A percentile compares a stretch with the other conserved stretches of the same genome.
phyloP scores from a whole-genome alignment of 1,140 invertebrate genomes.

The Phocides pigmalion region DNA sequence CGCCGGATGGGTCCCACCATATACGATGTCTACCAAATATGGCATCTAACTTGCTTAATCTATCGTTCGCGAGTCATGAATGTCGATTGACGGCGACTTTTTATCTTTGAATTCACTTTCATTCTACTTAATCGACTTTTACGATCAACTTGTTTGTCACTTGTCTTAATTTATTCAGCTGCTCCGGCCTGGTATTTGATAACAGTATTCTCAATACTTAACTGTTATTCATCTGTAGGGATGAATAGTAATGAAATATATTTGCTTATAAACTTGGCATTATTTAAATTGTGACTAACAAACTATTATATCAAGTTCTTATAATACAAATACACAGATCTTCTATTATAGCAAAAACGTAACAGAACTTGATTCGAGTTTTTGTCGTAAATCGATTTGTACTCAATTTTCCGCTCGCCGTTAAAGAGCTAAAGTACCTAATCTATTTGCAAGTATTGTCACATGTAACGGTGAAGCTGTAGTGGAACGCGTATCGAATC shows the following conservation, averaged over 20 bases:
- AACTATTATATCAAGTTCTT: not conserved
- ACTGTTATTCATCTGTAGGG: not conserved
- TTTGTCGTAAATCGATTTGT: slow-evolving; percentile 48
- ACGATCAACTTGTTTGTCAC: slow-evolving; percentile 14
- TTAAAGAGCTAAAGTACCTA: slow-evolving; percentile 40
- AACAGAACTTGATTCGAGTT: slow-evolving; percentile 23
- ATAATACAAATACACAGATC: slow-evolving; percentile 11
- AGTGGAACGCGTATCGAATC: slow-evolving; percentile 69
- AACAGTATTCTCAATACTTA: slow-evolving; percentile 1
- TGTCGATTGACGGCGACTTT: slow-evolving; percentile 1
- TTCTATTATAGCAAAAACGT: slow-evolving; percentile 12
- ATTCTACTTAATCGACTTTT: slow-evolving; percentile 26
- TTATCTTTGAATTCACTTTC: slow-evolving; percentile 44
- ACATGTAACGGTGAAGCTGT: slow-evolving; percentile 58
- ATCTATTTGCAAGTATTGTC: slow-evolving; percentile 61
- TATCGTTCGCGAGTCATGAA: slow-evolving; percentile 30
- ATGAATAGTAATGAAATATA: not conserved
- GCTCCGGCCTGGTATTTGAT: not conserved
- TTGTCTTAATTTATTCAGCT: slow-evolving; percentile 15
- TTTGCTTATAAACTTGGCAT: too few species aligned
- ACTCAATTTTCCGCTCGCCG: slow-evolving; percentile 48
- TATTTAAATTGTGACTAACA: too few species aligned
- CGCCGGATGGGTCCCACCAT: slow-evolving; percentile 68
- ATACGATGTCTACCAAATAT: slow-evolving; percentile 49
- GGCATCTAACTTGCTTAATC: slow-evolving; percentile 54